Evolutionary conservation across 2,797 vertebrate genomes (phyloP).

Genomic region (Poecilia picta): DNA sequence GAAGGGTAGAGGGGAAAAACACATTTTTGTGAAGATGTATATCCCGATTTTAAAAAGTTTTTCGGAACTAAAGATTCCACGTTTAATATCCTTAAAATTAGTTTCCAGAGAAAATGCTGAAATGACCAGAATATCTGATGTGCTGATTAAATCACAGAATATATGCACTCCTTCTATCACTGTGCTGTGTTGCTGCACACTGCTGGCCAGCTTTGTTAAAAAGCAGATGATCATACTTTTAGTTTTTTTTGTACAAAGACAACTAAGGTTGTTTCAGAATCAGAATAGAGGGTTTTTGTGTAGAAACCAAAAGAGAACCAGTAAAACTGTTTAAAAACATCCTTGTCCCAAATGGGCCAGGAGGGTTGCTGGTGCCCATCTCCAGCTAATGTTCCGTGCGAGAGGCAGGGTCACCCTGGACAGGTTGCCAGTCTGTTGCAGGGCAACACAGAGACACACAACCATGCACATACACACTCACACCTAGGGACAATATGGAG

Average conservation of each 20-base stretch:
- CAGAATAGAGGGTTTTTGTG: neutral
- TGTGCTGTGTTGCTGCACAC: neutral
- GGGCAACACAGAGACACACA: no score
- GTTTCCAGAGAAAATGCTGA: neutral
- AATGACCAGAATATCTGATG: neutral
- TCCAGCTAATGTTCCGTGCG: no score
- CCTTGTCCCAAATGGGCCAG: no score
- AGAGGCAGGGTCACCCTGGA: no score
- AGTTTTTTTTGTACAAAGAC: neutral
- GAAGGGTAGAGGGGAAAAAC: neutral
- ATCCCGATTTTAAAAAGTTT: neutral
- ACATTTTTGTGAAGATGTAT: neutral
- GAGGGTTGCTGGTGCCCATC: no score
- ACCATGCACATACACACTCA: no score
- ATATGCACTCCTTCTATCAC: neutral
- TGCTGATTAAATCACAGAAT: neutral
- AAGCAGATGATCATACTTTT: neutral
- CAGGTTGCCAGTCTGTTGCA: no score
- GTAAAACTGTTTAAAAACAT: neutral
- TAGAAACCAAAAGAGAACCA: neutral
- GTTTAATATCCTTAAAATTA: neutral
- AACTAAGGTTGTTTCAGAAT: neutral
- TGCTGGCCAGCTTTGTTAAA: neutral
- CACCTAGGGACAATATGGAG: no score
- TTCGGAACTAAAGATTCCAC: neutral